Conservation (phyloP, 2,888 invertebrate genomes). For the Dilophus febrilis region DNA sequence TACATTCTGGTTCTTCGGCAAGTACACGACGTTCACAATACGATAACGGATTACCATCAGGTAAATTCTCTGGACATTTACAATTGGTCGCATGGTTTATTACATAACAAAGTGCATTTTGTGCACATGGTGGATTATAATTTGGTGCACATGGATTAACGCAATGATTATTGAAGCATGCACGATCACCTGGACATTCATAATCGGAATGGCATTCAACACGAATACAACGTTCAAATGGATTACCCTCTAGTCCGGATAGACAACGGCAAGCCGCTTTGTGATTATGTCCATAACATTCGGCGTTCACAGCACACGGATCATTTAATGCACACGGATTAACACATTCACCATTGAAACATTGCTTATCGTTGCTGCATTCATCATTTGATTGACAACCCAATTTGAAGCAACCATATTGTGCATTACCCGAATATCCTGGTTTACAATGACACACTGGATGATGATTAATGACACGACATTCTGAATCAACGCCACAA, state of each 20-base stretch:
- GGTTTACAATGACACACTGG: slow-evolving; percentile 69
- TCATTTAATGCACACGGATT: slow-evolving; percentile 64
- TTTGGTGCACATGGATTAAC: slow-evolving; percentile 57
- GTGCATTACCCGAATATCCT: slow-evolving; percentile 74
- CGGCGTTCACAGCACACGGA: slow-evolving; percentile 69
- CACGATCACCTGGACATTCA: slow-evolving; percentile 61
- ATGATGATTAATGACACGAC: slow-evolving; percentile 65
- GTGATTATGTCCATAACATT: slow-evolving; percentile 67
- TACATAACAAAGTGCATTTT: slow-evolving; percentile 65
- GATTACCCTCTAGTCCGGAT: slow-evolving; percentile 59
- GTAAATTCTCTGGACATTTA: slow-evolving; percentile 62
- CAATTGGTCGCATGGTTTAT: slow-evolving; percentile 68
- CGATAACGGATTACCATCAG: slow-evolving; percentile 62
- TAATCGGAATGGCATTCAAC: slow-evolving; percentile 62
- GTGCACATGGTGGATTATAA: slow-evolving; percentile 53
- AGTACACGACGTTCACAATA: slow-evolving; percentile 44
- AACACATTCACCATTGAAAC: slow-evolving; percentile 66
- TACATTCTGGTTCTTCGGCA: slow-evolving; percentile 48
- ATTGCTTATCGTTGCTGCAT: slow-evolving; percentile 62
- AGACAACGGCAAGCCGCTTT: slow-evolving; percentile 66
- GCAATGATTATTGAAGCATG: slow-evolving; percentile 56
- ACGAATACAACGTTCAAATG: slow-evolving; percentile 57
- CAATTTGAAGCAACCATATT: slow-evolving; percentile 60
- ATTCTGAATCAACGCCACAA: slow-evolving; percentile 69
- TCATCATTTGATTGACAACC: slow-evolving; percentile 71